These are phyloP conservation scores for Actinostola sp. DNA, from an alignment of 92 coral and sea anemone genomes.

Conservation along the genomic window DNA sequence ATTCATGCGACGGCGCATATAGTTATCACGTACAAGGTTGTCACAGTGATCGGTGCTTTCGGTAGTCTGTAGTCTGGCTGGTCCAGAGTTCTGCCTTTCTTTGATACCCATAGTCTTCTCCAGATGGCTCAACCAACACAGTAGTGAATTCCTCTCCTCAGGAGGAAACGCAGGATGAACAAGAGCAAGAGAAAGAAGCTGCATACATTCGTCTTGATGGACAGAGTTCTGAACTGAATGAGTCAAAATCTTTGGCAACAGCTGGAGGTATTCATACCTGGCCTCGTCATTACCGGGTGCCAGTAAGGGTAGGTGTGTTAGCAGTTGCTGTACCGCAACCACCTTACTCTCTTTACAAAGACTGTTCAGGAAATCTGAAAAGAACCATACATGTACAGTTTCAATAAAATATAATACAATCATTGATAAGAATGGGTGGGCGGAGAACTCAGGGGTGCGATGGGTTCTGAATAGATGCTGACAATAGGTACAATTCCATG, in stretches of 20 bases:
- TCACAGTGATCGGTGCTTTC: conserved; percentile 63
- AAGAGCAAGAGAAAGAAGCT: conserved; percentile 93
- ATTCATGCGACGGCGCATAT: conserved; percentile 65
- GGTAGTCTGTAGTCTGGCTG: conserved; percentile 79
- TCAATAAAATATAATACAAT: no score
- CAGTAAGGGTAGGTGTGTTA: conserved; percentile 88
- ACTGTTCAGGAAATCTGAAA: conserved; percentile 77
- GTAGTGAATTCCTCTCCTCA: conserved; percentile 79
- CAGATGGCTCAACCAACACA: conserved; percentile 89
- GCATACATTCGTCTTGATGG: conserved; percentile 93
- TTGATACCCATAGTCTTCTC: conserved; percentile 82
- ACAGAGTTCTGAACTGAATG: conserved; percentile 86
- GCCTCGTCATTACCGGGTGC: conserved; percentile 92
- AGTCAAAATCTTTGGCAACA: conserved; percentile 85
- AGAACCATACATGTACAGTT: not conserved
- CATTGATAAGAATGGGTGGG: no score
- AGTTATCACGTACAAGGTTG: conserved; percentile 82
- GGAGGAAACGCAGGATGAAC: conserved; percentile 98
- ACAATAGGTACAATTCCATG: no score
- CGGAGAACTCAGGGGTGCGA: no score
- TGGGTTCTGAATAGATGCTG: no score
- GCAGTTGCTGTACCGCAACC: conserved; percentile 83
- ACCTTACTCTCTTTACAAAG: conserved; percentile 83
- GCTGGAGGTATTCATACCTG: conserved; percentile 82
- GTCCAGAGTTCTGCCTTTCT: conserved; percentile 71